Evolutionary conservation across 2,797 vertebrate species (phyloP), one percentile per base, ranked within the genome.

Genomic region (Leptoclinus maculatus): DNA sequence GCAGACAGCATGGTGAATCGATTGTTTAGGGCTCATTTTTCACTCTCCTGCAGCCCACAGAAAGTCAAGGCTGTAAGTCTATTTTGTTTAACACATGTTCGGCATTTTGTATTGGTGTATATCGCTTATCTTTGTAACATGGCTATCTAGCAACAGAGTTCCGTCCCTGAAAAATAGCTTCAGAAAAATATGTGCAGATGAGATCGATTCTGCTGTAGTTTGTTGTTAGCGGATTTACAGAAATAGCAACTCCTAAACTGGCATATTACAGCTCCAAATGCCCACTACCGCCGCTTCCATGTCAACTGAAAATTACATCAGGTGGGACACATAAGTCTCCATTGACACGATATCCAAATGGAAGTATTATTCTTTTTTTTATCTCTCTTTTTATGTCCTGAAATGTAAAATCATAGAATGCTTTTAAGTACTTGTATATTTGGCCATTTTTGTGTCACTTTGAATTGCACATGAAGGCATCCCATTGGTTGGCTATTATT

Each of bases 401-500:
- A 39, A 39, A 36, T 59, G 29, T 2, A 8, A 34, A 36, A 14
- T 45, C 14, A 43, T 43, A 9, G 54, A 70, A 70, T 17, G 3
- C 2, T 12, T 59, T 59, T 38, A 47, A 21, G 45, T 47, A 7
- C 17, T 47, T 21, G 43, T 45, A 19, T 49, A 8, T 49, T 49
- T 11, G 47, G 9, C 21, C n/a, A 4, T 25, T 27, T 39, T 19
- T 49, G 23, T n/a, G 11, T 63, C 41, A 53, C 29, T 47, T 51
- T 64, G 36, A 54, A 57, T 69, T 45, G 49, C 12, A 56, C 23
- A 41, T 47, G 29, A 58, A 49, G 38, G 25, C n/a, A 23, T 74
- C 49, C 16, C 36, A 43, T 57, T 74, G 11, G 41, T 62, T 68
- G 16, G 9, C 17, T 12, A 32, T 36, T 64, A 19, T 58, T 32